Conservation (phyloP, 1,140 invertebrate genomes). For the Hypsibius dujardini region DNA sequence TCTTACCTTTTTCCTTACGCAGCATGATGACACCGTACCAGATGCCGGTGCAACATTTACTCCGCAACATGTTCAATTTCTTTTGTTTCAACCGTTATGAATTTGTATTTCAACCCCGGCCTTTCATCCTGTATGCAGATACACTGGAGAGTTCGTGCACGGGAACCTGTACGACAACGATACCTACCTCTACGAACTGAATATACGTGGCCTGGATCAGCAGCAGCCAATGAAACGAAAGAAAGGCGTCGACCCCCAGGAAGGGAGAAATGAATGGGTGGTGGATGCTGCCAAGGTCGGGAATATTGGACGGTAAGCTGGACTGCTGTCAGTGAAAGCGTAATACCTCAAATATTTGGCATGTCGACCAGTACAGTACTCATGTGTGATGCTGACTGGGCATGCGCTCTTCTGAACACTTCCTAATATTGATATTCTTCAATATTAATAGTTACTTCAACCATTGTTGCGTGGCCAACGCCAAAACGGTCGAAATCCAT, state of each 20-base stretch:
- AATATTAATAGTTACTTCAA: background rate
- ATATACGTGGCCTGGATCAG: background rate
- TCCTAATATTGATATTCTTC: background rate
- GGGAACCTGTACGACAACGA: slow-evolving; percentile 9
- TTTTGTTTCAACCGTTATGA: too few species aligned
- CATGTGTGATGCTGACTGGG: background rate
- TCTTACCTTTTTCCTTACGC: too few species aligned
- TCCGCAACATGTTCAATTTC: too few species aligned
- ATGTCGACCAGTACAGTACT: too few species aligned
- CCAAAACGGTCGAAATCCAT: slow-evolving; percentile 1
- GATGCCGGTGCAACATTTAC: too few species aligned
- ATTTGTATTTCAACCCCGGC: too few species aligned
- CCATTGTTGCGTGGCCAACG: background rate
- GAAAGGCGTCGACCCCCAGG: background rate
- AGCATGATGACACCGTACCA: too few species aligned
- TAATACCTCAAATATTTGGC: too few species aligned
- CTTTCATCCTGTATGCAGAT: background rate
- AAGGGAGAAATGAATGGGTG: background rate
- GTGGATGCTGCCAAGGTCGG: background rate
- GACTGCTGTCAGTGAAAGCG: too few species aligned
- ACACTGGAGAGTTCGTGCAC: slow-evolving; percentile 9
- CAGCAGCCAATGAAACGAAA: too few species aligned
- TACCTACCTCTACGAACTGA: background rate
- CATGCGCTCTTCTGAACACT: background rate
- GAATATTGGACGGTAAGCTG: background rate